Base-by-base conservation (phyloP, 2,113 vertebrate genomes). In the Cephalopterus ornatus region DNA sequence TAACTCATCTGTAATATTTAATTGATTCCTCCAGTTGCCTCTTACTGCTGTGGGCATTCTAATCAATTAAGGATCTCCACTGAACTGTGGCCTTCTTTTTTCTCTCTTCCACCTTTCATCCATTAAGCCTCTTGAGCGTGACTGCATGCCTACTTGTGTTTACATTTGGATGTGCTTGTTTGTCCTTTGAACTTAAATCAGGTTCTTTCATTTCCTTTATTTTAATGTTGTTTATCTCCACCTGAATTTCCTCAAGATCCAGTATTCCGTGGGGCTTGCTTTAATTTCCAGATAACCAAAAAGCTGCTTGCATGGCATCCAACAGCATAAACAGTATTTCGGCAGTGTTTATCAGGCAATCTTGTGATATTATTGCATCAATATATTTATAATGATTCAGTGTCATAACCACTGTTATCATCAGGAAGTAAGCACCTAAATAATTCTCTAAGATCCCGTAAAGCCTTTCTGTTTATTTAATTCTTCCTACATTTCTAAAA, bases 51-150 rank as follows among this genome's bases (percentile, higher is more conserved):
- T 84, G 92, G 80, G 50, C 76, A 79, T 93, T 97, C 61, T 97
- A 96, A 97, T 97, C 93, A 97, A 88, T 97, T 97, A 97, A 89
- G 41, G 20, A 89, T 95, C 97, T 95, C 65, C 95, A 86, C 16
- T 96, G 92, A 95, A 94, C 75, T 96, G 66, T 92, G 44, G 62
- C 81, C 71, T 96, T 55, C 56, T 95, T 75, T 88, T 97, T 97
- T 96, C 68, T 50, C 87, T 96, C 65, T 79, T 93, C 87, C 42
- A 72, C 88, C 63, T 94, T 95, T 74, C 73, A 62, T 88, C 50
- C 47, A 42, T 86, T 95, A 89, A 72, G 50, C 76, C 74, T 85
- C 41, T 96, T 93, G 67, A 89, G 46, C 14, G 7, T 74, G 78
- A 85, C 33, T 6, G 21, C 28, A 30, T 78, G 20, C 84, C 68